A percentile compares a stretch with the other conserved stretches of the same genome.
These are phyloP conservation scores for Drosophila falleni DNA, from an alignment of 2,888 invertebrate genomes.

Conservation along the genomic window DNA sequence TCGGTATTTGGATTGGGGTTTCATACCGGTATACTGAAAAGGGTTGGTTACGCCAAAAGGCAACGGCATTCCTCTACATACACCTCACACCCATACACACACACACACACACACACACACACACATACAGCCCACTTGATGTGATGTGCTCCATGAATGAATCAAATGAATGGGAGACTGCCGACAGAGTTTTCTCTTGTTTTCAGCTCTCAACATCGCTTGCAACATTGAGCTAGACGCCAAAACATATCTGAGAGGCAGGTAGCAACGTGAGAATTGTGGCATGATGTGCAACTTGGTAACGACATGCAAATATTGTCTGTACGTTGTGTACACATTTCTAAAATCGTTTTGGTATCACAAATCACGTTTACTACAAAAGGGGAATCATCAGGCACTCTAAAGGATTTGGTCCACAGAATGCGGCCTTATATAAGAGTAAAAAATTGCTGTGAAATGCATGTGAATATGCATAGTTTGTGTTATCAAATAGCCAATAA, in stretches of 20 bases:
- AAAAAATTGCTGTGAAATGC: background rate
- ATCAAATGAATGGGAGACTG: slow-evolving; percentile 65
- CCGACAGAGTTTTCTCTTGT: slow-evolving; percentile 29
- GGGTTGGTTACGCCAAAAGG: slow-evolving; percentile 37
- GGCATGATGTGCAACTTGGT: slow-evolving; percentile 32
- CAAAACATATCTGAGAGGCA: background rate
- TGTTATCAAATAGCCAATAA: background rate
- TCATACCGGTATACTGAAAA: slow-evolving; percentile 25
- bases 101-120: slow-evolving; percentile 33
- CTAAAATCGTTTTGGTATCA: slow-evolving; percentile 30
- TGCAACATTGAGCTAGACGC: background rate
- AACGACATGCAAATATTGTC: slow-evolving; percentile 77
- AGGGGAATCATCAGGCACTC: slow-evolving; percentile 10
- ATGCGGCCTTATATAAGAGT: background rate
- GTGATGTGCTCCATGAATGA: slow-evolving; percentile 50
- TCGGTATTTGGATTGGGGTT: background rate
- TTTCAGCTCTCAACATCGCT: background rate
- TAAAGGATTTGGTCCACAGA: slow-evolving; percentile 12
- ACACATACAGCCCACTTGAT: slow-evolving; percentile 33
- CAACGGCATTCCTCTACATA: slow-evolving; percentile 53
- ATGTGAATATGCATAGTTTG: background rate
- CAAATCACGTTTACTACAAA: slow-evolving; percentile 4
- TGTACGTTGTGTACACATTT: slow-evolving; percentile 56
- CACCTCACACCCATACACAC: slow-evolving; percentile 18
- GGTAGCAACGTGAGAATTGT: slow-evolving; percentile 3